Conservation (phyloP, 2,888 invertebrate species). For the Chloroclystis v-ata region DNA sequence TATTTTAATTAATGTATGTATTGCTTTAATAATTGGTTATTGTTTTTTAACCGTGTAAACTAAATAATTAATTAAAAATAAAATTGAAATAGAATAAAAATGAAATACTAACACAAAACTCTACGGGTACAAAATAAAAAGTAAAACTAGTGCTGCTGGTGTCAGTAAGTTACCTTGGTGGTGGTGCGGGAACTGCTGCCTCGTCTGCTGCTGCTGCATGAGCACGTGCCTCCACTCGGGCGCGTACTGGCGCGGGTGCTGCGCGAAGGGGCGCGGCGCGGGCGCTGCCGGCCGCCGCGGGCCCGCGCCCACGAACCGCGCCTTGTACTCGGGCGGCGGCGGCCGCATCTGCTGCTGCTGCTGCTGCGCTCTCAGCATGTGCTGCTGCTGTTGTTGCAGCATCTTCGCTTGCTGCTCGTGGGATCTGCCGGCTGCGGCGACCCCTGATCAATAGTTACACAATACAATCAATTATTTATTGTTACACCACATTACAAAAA, state of each 20-base stretch:
- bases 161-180: conserved; percentile 54
- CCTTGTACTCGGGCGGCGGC: conserved; percentile 92
- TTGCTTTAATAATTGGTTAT: no score
- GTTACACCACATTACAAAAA: no score
- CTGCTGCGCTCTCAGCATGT: conserved; percentile 79
- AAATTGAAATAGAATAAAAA: no score
- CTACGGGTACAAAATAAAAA: no score
- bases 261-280: conserved; percentile 48
- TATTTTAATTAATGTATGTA: no score
- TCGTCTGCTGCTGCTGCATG: conserved; percentile 74
- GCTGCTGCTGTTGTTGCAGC: conserved; percentile 83
- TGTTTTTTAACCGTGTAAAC: no score
- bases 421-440: conserved; percentile 67
- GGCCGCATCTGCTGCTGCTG: conserved; percentile 76
- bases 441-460: conserved; percentile 39
- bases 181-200: conserved; percentile 69
- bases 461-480: no score
- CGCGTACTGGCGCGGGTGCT: conserved; percentile 63
- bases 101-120: no score
- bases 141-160: no score
- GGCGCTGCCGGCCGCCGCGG: conserved; percentile 43
- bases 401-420: conserved; percentile 83
- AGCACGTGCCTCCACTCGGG: conserved; percentile 75
- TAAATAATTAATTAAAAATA: no score
- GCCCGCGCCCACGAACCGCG: conserved; percentile 72